Percentiles rank a stretch among this genome's conserved stretches.
Conservation (phyloP, 1,140 invertebrate genomes). For the Pararge aegeria region DNA sequence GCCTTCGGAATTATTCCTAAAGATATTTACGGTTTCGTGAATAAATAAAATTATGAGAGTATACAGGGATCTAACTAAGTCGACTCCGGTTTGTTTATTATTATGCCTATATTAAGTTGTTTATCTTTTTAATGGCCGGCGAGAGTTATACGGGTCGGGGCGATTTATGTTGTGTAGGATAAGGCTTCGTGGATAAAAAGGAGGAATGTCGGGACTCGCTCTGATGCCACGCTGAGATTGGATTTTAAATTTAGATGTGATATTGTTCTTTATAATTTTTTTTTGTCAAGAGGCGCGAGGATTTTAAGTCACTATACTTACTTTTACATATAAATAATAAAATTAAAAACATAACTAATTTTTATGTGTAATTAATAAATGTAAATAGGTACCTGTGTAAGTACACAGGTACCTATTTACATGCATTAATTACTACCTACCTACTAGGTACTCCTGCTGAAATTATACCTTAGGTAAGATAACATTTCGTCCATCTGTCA, state of each 20-base stretch:
- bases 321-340: too few species aligned
- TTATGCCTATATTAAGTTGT: constrained; percentile 79
- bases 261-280: constrained; percentile 51
- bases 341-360: too few species aligned
- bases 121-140: constrained; percentile 77
- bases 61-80: constrained; percentile 67
- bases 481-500: too few species aligned
- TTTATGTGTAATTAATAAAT: too few species aligned
- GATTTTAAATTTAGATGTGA: constrained; percentile 70
- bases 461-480: too few species aligned
- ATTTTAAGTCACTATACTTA: constrained; percentile 8
- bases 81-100: constrained; percentile 70
- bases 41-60: constrained; percentile 78
- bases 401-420: too few species aligned
- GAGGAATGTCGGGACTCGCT: constrained; percentile 61
- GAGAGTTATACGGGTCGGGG: constrained; percentile 72
- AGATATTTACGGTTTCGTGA: constrained; percentile 77
- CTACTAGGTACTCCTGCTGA: too few species aligned
- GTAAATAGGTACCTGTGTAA: too few species aligned
- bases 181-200: constrained; percentile 63
- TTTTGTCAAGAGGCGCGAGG: constrained; percentile 15
- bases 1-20: constrained; percentile 75
- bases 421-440: too few species aligned
- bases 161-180: constrained; percentile 72
- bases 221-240: constrained; percentile 69